Evolutionary conservation across 2,113 vertebrate species (phyloP).

Genomic region (Oceanites oceanicus): DNA sequence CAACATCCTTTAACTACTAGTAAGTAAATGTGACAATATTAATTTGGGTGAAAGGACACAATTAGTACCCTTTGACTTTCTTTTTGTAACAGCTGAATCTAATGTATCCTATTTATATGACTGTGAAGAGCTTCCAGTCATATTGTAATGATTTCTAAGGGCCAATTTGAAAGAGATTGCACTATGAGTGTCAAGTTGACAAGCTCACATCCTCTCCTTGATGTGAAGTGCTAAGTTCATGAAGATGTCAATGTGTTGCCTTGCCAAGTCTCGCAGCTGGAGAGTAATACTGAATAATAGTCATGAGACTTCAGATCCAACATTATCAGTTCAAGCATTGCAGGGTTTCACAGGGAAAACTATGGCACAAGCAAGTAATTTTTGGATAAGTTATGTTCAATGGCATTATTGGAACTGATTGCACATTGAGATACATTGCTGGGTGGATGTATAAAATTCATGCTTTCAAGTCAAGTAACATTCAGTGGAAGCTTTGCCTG

Average conservation of each 20-base stretch:
- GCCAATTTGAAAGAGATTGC: slow-evolving; percentile 19
- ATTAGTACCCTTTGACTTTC: not conserved
- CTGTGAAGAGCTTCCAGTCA: slow-evolving; percentile 37
- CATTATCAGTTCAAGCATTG: not conserved
- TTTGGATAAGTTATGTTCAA: not conserved
- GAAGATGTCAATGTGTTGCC: slow-evolving; percentile 30
- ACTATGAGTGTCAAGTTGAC: slow-evolving; percentile 10
- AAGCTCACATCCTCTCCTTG: slow-evolving; percentile 41
- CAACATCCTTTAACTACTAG: not conserved
- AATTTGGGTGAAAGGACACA: slow-evolving; percentile 10
- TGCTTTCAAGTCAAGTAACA: not conserved
- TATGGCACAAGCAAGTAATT: not conserved
- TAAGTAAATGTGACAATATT: slow-evolving; percentile 16
- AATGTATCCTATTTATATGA: not conserved
- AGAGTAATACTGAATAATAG: not conserved
- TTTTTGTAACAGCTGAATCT: not conserved
- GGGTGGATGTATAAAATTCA: not conserved
- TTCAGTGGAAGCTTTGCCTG: not conserved
- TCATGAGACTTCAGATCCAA: not conserved
- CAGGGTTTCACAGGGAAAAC: not conserved
- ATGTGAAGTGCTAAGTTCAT: slow-evolving; percentile 59
- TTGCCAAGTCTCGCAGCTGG: slow-evolving; percentile 53
- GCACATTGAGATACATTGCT: not conserved
- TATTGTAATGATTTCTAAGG: slow-evolving; percentile 44
- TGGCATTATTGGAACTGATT: not conserved